These are phyloP conservation scores for Chamaea fasciata DNA, from an alignment of 2,113 vertebrate genomes.

Conservation along the genomic window DNA sequence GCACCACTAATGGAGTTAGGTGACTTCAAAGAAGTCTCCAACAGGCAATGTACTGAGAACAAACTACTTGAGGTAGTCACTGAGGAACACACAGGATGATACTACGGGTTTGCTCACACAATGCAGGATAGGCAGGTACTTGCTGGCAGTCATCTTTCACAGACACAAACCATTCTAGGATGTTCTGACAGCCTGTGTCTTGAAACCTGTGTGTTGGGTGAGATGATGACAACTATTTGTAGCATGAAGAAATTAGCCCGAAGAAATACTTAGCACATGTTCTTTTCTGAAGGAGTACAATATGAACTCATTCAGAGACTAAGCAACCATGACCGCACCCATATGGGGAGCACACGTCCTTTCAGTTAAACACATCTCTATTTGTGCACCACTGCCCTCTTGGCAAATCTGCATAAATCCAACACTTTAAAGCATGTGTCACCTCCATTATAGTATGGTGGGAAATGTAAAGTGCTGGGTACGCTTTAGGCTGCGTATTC, in stretches of 20 bases:
- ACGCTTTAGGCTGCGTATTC: background rate
- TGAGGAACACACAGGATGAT: background rate
- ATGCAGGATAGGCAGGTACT: background rate
- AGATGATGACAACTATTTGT: background rate
- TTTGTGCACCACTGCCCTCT: background rate
- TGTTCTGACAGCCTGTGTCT: background rate
- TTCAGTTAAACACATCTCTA: background rate
- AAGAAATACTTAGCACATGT: background rate
- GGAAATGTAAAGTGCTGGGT: background rate
- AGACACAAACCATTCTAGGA: background rate
- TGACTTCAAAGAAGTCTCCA: background rate
- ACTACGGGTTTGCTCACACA: background rate
- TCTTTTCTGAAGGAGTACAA: background rate
- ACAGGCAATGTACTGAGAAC: background rate
- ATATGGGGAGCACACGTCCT: background rate
- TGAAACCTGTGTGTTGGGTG: background rate
- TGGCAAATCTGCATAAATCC: background rate
- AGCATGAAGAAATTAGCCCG: background rate
- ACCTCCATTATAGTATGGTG: background rate
- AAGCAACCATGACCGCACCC: background rate
- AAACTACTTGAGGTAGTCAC: background rate
- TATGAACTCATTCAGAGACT: background rate
- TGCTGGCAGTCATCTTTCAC: background rate
- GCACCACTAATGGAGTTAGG: background rate
- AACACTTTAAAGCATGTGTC: rapidly evolving